A percentile compares a stretch with the other conserved stretches of the same genome.
Conservation (phyloP, 64 coral and sea anemone genomes). For the Anthopleura sola region DNA sequence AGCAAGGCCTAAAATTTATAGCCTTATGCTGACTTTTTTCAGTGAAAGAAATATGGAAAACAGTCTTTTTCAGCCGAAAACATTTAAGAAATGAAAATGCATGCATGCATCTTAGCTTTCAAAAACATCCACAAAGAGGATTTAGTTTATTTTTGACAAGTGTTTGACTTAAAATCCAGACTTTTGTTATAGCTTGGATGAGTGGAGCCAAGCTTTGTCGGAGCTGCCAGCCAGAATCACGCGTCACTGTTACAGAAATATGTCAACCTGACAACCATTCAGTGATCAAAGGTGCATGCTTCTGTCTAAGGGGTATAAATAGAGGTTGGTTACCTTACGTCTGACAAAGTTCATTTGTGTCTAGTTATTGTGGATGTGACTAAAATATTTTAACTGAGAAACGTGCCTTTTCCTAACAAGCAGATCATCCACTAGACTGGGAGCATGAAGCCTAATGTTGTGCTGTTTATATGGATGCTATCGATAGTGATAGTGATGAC, state of each 20-base stretch:
- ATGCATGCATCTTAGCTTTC: background rate
- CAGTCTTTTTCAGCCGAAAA: too few relatives aligned
- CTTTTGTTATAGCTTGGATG: background rate
- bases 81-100: too few relatives aligned
- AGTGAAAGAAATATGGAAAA: too few relatives aligned
- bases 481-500: conserved; percentile 2
- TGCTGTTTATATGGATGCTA: background rate
- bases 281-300: background rate
- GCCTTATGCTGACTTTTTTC: too few relatives aligned
- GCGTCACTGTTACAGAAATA: background rate
- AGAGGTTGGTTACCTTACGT: background rate
- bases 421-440: background rate
- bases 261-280: background rate
- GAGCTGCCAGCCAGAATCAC: conserved; percentile 5
- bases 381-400: background rate
- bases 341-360: background rate
- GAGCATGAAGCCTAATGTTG: background rate
- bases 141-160: background rate
- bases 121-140: background rate
- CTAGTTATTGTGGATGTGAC: background rate
- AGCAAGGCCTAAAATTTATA: background rate
- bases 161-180: background rate
- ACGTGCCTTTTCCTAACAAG: background rate
- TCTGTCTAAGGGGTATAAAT: conserved; percentile 18
- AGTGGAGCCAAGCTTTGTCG: background rate